phyloP scores from a whole-genome alignment of 2,888 invertebrate genomes.

The Eustalomyia histrio region DNA sequence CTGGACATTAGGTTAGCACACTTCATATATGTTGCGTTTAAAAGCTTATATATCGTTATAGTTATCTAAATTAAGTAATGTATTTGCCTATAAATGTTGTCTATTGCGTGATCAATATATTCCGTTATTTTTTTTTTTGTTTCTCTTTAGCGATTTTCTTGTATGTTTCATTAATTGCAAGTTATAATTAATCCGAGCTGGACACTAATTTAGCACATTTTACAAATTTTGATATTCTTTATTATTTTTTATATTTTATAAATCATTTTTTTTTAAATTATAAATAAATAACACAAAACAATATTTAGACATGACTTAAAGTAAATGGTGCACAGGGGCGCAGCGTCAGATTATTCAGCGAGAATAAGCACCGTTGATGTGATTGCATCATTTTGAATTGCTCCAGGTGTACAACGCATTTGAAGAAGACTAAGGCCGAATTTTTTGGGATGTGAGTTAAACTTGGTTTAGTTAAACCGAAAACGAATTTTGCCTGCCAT shows the following conservation, averaged over 20 bases:
- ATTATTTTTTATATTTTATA: no score
- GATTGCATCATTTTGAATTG: no score
- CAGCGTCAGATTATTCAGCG: conserved; percentile 14
- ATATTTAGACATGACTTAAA: conserved; percentile 25
- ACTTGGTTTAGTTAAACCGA: no score
- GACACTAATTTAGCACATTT: conserved; percentile 39
- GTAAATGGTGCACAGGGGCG: conserved; percentile 25
- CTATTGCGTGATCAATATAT: conserved; percentile 4
- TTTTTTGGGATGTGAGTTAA: no score
- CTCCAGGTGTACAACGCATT: no score
- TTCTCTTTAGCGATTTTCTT: conserved; percentile 16
- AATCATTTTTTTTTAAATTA: neutral
- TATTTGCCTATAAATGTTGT: neutral
- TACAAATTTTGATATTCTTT: neutral
- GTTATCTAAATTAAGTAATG: no score
- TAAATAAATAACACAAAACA: neutral
- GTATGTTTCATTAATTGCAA: conserved; percentile 13
- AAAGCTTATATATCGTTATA: no score
- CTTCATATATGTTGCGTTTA: no score
- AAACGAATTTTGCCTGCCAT: no score
- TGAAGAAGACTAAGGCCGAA: neutral
- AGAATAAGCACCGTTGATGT: conserved; percentile 5
- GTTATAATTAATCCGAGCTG: neutral
- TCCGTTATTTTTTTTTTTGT: conserved; percentile 12
- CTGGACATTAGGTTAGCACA: no score